These are phyloP conservation scores for Gavia stellata DNA, from an alignment of 2,113 vertebrate genomes.

Conservation along the genomic window DNA sequence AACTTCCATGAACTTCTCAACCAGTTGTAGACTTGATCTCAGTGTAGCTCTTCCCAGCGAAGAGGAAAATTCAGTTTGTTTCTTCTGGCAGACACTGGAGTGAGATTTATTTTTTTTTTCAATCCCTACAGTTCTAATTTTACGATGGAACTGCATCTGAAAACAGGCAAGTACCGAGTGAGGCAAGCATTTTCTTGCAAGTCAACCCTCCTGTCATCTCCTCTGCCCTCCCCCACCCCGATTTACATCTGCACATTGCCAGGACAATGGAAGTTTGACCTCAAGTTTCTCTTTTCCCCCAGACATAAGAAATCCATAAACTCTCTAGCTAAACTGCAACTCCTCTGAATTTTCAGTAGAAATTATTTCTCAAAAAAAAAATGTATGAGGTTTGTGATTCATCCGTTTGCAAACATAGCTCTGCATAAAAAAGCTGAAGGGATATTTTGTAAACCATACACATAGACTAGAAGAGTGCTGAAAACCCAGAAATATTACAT, in stretches of 20 bases:
- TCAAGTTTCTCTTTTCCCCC: not conserved
- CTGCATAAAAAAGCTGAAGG: not conserved
- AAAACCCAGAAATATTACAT: conserved; percentile 1
- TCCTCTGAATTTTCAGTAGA: not conserved
- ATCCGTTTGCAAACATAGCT: conserved; percentile 9
- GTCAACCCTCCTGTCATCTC: not conserved
- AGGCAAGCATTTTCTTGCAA: not conserved
- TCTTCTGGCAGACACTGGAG: not conserved
- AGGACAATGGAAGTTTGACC: not conserved
- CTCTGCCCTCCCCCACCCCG: rapidly evolving
- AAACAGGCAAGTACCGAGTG: not conserved
- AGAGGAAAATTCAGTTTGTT: not conserved
- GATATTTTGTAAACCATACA: not conserved
- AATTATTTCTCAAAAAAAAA: not conserved
- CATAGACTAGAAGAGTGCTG: not conserved
- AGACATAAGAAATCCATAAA: not conserved
- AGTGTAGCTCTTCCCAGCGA: not conserved
- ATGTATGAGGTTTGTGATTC: conserved; percentile 9
- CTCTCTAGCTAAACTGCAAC: not conserved
- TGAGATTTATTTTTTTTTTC: not conserved
- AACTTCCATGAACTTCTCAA: not conserved
- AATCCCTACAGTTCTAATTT: not conserved
- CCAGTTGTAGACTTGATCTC: not conserved
- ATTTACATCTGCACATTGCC: not conserved
- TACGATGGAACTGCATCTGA: not conserved